Base-by-base conservation (phyloP, 2,888 invertebrate genomes). In the Drosophila hawaiiensis region DNA sequence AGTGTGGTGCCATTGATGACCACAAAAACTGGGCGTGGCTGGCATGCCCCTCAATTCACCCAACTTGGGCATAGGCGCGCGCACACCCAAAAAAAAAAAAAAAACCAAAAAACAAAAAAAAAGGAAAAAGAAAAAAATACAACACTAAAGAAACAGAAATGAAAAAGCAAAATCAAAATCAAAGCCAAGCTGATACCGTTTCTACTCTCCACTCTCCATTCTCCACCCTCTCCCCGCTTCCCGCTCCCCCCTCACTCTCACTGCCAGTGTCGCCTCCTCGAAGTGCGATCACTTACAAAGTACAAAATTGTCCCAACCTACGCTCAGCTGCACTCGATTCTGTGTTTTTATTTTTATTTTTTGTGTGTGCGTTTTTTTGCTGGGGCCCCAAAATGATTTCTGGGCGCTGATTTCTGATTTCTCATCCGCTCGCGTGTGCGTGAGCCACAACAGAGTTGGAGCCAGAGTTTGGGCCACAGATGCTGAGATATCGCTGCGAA, bases 231-330 rank as follows among this genome's bases (percentile, higher is more conserved):
- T 29, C 5, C 0, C 1, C 22, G 1, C n/a, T 19, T 7, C 1
- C 4, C 22, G 0, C 4, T 9, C 28, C 2, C n/a, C n/a, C 9
- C 35, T 16, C 39, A 10, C 60, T 52, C 54, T 56, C 29, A 25
- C 47, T 43, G 37, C 9, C 22, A 31, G 25, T 33, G 31, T 47
- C 43, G 35, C 19, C 29, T 50, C 50, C 39, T 16, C 35, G 70
- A 80, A 90, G 90, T 90, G 85, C 90, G 89, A 90, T 86, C 85
- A 72, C 81, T 88, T 88, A 88, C 90, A 85, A 25, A 85, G 80
- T 88, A 88, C 80, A 86, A 86, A 86, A 86, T 90, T 86, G 85
- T 86, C 86, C 74, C 85, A 77, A 43, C 85, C 85, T 86, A 86
- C 85, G 85, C 85, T 82, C 76, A 79, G 78, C 53, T 78, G 78